These are phyloP conservation scores for Zaprionus ghesquierei DNA, from an alignment of 1,140 invertebrate genomes.

Conservation along the genomic window DNA sequence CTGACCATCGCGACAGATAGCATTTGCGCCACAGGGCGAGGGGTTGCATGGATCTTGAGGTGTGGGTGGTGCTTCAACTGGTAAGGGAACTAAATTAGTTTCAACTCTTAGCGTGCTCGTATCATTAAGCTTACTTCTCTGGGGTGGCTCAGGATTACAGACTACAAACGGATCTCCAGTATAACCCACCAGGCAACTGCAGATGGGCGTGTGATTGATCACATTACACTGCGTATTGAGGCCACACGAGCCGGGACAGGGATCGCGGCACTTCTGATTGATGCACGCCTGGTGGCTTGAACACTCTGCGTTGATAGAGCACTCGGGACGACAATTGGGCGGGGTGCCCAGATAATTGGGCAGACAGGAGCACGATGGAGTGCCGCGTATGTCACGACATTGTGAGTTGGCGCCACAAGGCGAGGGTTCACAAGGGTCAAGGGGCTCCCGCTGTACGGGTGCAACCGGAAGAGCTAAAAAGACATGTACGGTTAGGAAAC, in stretches of 20 bases:
- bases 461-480: constrained; percentile 57
- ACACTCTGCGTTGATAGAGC: constrained; percentile 92
- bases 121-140: constrained; percentile 56
- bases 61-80: constrained; percentile 51
- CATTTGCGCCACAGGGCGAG: constrained; percentile 88
- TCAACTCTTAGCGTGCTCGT: background rate
- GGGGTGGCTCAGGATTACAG: constrained; percentile 83
- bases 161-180: constrained; percentile 90
- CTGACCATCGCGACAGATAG: constrained; percentile 63
- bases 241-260: constrained; percentile 91
- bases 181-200: constrained; percentile 88
- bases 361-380: constrained; percentile 91
- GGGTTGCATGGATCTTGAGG: constrained; percentile 87
- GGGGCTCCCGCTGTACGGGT: constrained; percentile 51
- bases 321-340: constrained; percentile 91
- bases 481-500: background rate
- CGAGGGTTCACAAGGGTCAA: constrained; percentile 90
- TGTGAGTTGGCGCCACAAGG: constrained; percentile 92
- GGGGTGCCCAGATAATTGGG: constrained; percentile 89
- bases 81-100: constrained; percentile 3
- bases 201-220: constrained; percentile 92
- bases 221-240: constrained; percentile 91
- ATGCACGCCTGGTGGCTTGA: constrained; percentile 91
- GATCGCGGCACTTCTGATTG: constrained; percentile 91
- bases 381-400: constrained; percentile 88